Evolutionary conservation across 2,888 invertebrate species (phyloP).

Genomic region (Drosophila longiperda): DNA sequence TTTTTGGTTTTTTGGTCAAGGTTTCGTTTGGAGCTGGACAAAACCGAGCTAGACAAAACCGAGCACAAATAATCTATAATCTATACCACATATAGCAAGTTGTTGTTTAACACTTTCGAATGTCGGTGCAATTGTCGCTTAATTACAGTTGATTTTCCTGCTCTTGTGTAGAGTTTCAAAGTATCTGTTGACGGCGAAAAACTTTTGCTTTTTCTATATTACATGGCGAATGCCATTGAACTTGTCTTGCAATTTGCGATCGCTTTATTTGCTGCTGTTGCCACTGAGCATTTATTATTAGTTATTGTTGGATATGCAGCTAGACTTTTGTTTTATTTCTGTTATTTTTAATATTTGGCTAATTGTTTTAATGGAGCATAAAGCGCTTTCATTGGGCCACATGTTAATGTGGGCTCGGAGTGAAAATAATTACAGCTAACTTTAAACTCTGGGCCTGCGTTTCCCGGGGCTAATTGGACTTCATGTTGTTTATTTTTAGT

Average conservation of each 20-base stretch:
- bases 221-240: constrained; percentile 81
- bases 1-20: constrained; percentile 66
- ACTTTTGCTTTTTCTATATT: constrained; percentile 74
- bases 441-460: constrained; percentile 34
- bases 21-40: constrained; percentile 59
- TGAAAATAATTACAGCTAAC: constrained; percentile 49
- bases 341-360: constrained; percentile 14
- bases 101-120: constrained; percentile 74
- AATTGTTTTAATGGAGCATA: constrained; percentile 56
- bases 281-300: constrained; percentile 9
- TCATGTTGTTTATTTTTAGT: constrained; percentile 24
- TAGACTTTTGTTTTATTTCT: not conserved
- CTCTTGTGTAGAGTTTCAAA: constrained; percentile 58
- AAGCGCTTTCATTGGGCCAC: constrained; percentile 51
- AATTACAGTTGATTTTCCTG: constrained; percentile 78
- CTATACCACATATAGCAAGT: constrained; percentile 64
- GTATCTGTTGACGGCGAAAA: constrained; percentile 46
- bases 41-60: constrained; percentile 20
- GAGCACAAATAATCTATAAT: constrained; percentile 75
- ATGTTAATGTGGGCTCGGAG: constrained; percentile 51
- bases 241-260: constrained; percentile 72
- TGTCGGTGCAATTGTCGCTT: constrained; percentile 72
- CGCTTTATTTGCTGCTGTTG: constrained; percentile 21
- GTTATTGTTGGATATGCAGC: constrained; percentile 28
- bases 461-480: constrained; percentile 62